phyloP scores from a whole-genome alignment of 2,797 vertebrate genomes.

The Bovichtus diacanthus region DNA sequence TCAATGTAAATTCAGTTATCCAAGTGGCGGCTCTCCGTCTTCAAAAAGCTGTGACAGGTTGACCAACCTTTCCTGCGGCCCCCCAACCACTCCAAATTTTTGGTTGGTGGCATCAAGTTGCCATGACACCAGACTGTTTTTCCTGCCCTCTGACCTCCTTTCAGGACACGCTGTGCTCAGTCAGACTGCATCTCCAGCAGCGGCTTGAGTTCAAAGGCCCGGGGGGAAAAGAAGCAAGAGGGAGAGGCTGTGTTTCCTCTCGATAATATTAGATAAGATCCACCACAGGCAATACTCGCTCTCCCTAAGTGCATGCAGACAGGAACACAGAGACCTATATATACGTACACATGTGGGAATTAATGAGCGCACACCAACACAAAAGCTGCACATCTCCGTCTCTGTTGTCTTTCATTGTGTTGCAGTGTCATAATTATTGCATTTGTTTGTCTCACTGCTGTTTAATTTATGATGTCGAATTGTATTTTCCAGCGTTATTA shows the following conservation, averaged over 20 bases:
- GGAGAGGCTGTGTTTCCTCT: conserved; percentile 58
- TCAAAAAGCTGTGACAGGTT: conserved; percentile 39
- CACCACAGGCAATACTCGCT: conserved; percentile 56
- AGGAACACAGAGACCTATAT: conserved; percentile 48
- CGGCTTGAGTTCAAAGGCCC: conserved; percentile 75
- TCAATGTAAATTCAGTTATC: background rate
- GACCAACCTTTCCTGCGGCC: conserved; percentile 22
- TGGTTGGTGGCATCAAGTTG: conserved; percentile 76
- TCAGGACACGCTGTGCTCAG: conserved; percentile 80
- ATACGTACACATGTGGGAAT: conserved; percentile 44
- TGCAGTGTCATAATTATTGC: conserved; percentile 71
- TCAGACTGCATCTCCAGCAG: conserved; percentile 76
- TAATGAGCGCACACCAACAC: conserved; percentile 43
- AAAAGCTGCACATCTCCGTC: conserved; percentile 40
- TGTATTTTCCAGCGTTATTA: conserved; percentile 72
- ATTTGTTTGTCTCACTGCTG: conserved; percentile 68
- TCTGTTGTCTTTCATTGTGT: conserved; percentile 52
- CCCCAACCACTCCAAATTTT: conserved; percentile 49
- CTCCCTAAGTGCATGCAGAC: conserved; percentile 59
- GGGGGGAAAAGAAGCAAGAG: conserved; percentile 26
- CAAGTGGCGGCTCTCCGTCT: background rate
- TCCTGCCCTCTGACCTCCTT: conserved; percentile 83
- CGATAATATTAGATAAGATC: conserved; percentile 72
- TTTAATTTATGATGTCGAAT: conserved; percentile 72
- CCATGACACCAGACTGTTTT: conserved; percentile 85